Base-by-base conservation (phyloP, 1,140 invertebrate genomes). In the Leptopilina boulardi region DNA sequence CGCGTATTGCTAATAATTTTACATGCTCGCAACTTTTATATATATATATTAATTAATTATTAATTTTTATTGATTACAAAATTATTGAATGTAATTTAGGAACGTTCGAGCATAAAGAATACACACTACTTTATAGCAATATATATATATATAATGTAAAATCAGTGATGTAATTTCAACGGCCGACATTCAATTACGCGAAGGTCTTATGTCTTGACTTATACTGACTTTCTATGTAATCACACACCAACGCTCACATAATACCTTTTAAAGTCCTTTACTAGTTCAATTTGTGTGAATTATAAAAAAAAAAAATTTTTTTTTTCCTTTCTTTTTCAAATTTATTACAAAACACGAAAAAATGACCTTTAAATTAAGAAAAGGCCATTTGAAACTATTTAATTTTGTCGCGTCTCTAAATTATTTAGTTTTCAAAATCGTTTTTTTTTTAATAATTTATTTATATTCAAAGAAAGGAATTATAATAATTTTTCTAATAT, bases 151-250 rank as follows among this genome's bases (percentile, higher is more conserved):
- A n/a, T n/a, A 51, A 51, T 51, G 47, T 51, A 51, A 51, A 51
- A 51, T 51, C 47, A 51, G 47, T 51, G 47, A 51, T 51, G 47
- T 51, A 51, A 51, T 51, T 51, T 15, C 47, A 51, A 13, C 44
- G 44, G 44, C 44, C 44, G 47, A 51, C 47, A 51, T 51, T 51
- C 47, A 51, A 51, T 51, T 51, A 51, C 47, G 47, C 47, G 47
- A 51, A 51, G 47, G 47, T 18, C 47, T 51, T n/a, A 51, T 51
- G 47, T 51, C 47, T 51, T 51, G 47, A 51, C 15, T 18, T 18
- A n/a, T n/a, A 18, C 15, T 51, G 47, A 51, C 47, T 51, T 51
- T 51, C 47, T 51, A 51, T 51, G 47, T 51, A 51, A 51, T 51
- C 47, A 15, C n/a, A 51, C 47, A 51, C 47, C n/a, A 51, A 51